These are phyloP conservation scores for Asbolus verrucosus DNA, from an alignment of 1,140 invertebrate species.

Conservation along the genomic window DNA sequence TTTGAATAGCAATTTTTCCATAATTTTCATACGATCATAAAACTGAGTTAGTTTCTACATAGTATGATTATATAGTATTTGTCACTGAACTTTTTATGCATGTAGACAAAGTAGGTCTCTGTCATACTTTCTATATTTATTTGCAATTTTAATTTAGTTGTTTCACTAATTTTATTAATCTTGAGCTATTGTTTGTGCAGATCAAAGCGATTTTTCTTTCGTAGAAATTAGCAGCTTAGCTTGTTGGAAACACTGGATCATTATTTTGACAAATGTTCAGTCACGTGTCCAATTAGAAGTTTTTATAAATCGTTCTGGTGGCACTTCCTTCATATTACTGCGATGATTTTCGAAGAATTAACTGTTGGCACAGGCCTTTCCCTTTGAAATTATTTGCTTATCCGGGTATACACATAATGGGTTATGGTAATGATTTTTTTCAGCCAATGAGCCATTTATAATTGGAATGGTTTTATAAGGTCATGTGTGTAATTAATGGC, in stretches of 20 bases:
- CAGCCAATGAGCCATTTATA: too few relatives aligned
- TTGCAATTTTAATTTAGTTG: slow-evolving; percentile 21
- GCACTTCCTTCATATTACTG: neutral
- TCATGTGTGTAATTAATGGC: neutral
- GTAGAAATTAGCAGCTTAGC: too few relatives aligned
- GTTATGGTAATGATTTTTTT: slow-evolving; percentile 15
- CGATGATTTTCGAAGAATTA: too few relatives aligned
- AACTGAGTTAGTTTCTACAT: too few relatives aligned
- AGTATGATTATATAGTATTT: neutral
- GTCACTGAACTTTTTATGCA: neutral
- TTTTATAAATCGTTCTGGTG: neutral
- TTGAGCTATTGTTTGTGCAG: neutral
- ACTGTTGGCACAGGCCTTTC: too few relatives aligned
- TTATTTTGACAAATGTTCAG: too few relatives aligned
- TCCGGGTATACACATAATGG: neutral
- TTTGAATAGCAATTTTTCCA: slow-evolving; percentile 7
- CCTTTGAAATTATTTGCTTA: too few relatives aligned
- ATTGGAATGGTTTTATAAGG: too few relatives aligned
- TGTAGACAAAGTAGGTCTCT: slow-evolving; percentile 33
- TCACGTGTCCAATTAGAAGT: slow-evolving; percentile 7
- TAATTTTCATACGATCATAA: too few relatives aligned
- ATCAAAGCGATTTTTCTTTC: slow-evolving; percentile 12
- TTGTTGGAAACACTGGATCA: too few relatives aligned
- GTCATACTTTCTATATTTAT: slow-evolving; percentile 30
- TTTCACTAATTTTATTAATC: neutral